A percentile compares a stretch with the other conserved stretches of the same genome.
Conservation (phyloP, 2,797 vertebrate species). For the Cygnus olor region DNA sequence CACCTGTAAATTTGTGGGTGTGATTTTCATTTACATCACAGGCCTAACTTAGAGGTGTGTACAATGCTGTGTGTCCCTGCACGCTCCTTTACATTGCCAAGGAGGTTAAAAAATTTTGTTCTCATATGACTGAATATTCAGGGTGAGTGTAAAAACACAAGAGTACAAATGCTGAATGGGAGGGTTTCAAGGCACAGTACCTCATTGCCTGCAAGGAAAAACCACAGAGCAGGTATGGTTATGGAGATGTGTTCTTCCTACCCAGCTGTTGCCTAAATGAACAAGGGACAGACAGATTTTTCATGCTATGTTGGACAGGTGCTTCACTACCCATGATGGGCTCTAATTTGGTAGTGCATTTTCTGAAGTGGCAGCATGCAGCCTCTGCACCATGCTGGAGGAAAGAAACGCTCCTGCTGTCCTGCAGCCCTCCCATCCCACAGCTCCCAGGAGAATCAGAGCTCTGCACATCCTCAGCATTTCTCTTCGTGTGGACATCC, state of each 20-base stretch:
- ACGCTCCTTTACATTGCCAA: background rate
- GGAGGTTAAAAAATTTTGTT: background rate
- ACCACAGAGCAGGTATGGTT: background rate
- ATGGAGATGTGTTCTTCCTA: background rate
- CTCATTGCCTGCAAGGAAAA: background rate
- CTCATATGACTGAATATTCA: background rate
- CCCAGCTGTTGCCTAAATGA: background rate
- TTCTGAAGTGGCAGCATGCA: background rate
- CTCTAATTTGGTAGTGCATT: background rate
- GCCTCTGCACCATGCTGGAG: background rate
- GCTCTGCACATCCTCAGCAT: background rate
- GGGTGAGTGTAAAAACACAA: background rate
- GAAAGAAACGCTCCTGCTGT: background rate
- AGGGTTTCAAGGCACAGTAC: background rate
- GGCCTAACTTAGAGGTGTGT: background rate
- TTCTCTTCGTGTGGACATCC: background rate
- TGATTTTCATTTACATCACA: background rate
- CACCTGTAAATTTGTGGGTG: background rate
- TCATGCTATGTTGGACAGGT: background rate
- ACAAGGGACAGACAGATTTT: background rate
- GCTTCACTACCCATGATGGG: accelerated
- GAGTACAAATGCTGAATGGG: background rate
- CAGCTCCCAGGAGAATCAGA: background rate
- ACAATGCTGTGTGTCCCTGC: background rate
- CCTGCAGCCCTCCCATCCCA: background rate